Conservation (phyloP, 2,888 invertebrate species). For the Platycheirus rosarum region DNA sequence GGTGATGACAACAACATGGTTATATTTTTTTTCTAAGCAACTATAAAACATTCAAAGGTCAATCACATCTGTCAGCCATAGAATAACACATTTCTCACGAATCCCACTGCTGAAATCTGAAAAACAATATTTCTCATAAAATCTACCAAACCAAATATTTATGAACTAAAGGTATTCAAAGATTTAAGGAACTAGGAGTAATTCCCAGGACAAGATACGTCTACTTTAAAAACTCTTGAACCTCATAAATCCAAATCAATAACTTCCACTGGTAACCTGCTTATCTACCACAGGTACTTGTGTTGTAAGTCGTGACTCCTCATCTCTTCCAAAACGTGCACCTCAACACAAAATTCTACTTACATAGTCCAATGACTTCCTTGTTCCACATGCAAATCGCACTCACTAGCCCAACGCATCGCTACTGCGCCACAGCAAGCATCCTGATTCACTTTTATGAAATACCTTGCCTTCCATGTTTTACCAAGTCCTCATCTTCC, state of each 20-base stretch:
- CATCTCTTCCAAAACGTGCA: constrained; percentile 2
- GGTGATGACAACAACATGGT: too few species aligned
- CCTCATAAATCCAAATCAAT: constrained; percentile 35
- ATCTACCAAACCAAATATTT: too few species aligned
- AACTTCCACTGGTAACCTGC: constrained; percentile 16
- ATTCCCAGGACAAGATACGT: too few species aligned
- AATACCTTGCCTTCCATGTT: background rate
- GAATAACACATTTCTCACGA: too few species aligned
- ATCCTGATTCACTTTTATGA: constrained; percentile 7
- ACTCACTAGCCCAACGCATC: background rate
- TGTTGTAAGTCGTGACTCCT: constrained; percentile 6
- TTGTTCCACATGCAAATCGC: constrained; percentile 52
- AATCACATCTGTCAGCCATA: too few species aligned
- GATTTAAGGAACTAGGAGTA: too few species aligned
- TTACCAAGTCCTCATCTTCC: constrained; percentile 3
- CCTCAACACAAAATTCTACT: constrained; percentile 31
- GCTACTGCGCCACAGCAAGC: background rate
- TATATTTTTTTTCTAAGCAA: too few species aligned
- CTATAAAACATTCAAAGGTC: too few species aligned
- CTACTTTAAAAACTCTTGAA: constrained; percentile 6
- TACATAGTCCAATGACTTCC: constrained; percentile 34
- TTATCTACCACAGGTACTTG: background rate
- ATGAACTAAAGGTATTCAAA: too few species aligned
- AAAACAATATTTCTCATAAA: too few species aligned
- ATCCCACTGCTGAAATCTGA: too few species aligned